phyloP scores from a whole-genome alignment of 2,888 invertebrate species.

The Melanargia galathea region DNA sequence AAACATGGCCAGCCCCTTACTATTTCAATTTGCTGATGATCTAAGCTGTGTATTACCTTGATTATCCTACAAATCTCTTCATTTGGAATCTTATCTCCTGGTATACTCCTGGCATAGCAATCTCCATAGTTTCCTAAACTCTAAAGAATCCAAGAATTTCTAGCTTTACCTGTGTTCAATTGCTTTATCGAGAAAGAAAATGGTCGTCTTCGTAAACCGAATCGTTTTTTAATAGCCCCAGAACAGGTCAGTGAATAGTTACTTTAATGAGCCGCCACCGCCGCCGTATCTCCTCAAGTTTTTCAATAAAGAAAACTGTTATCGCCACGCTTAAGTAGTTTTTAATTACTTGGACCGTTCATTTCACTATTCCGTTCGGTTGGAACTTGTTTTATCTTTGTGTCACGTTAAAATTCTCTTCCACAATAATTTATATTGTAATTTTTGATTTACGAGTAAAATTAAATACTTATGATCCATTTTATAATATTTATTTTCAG shows the following conservation, averaged over 20 bases:
- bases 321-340: conserved; percentile 32
- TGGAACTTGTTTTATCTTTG: conserved; percentile 3
- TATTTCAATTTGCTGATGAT: too few species aligned
- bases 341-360: conserved; percentile 30
- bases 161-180: neutral
- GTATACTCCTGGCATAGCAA: too few species aligned
- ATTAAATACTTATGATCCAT: neutral
- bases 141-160: neutral
- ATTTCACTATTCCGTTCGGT: conserved; percentile 4
- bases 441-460: neutral
- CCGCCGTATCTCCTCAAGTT: conserved; percentile 1
- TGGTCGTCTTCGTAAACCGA: conserved; percentile 16
- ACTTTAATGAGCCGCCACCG: conserved; percentile 4
- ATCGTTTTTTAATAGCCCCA: conserved; percentile 12
- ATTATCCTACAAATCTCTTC: too few species aligned
- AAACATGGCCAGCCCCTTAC: too few species aligned
- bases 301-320: conserved; percentile 21
- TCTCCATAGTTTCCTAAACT: too few species aligned
- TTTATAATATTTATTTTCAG: too few species aligned
- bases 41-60: too few species aligned
- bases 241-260: conserved; percentile 6
- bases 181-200: neutral
- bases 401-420: neutral
- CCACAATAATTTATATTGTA: neutral
- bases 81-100: too few species aligned